Base-by-base conservation (phyloP, 2,113 vertebrate species). In the Pithys albifrons region DNA sequence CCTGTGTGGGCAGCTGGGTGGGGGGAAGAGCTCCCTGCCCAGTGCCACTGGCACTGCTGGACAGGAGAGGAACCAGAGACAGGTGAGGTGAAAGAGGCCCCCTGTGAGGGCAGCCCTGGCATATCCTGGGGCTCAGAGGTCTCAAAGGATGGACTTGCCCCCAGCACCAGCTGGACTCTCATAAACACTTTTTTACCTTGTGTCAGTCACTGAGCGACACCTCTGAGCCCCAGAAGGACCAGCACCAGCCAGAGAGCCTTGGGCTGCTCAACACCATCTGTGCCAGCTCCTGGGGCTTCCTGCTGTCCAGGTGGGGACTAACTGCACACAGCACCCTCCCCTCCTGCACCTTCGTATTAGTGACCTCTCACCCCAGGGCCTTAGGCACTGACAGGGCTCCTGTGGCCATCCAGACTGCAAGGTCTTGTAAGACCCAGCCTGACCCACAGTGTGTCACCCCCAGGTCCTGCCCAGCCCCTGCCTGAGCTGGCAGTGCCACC, bases 221-320 rank as follows among this genome's bases (percentile, higher is more conserved):
- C 62, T 43, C 20, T 28, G 11, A 49, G 35, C 7, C 18, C 27
- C 6, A 29, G 52, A 46, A 29, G 23, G 61, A 49, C 18, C 54
- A 71, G 17, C 41, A 37, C 7, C 14, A 31, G 24, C 29, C 25
- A 35, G 10, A 43, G 1, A 75, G 23, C 48, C 25, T 16, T 5
- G 31, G 35, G 39, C 75, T 27, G 39, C n/a, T 61, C 37, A 6
- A 27, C 12, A 6, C 2, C 0, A 4, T 6, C 2, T 0, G 0
- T 35, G 43, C 11, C 20, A 31, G 31, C 6, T 35, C 28, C 39
- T 7, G 12, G 22, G 31, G 52, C 20, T 39, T 31, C 87, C 62
- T 82, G 46, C 46, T 46, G 54, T 54, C 46, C 24, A 54, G 70
- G 46, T 39, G 39, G 52, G 52, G 29, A 45, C 27, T 14, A 11